These are phyloP conservation scores for Gambelia wislizenii DNA, from an alignment of 2,797 vertebrate genomes.

Conservation along the genomic window DNA sequence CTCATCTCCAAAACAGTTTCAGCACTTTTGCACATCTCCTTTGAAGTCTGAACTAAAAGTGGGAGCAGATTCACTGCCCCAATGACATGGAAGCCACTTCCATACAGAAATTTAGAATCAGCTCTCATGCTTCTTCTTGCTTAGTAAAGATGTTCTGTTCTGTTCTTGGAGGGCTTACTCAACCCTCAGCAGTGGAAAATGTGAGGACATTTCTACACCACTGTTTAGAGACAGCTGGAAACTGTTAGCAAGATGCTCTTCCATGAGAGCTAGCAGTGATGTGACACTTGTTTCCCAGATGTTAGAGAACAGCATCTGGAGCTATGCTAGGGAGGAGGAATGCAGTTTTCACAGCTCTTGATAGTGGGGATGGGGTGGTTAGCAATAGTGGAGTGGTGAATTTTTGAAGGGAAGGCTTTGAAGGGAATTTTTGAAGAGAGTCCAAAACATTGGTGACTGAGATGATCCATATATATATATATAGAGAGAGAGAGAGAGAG, in stretches of 20 bases:
- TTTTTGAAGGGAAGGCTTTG: too few species aligned
- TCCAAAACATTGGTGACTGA: too few species aligned
- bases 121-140: not conserved
- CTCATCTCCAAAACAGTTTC: too few species aligned
- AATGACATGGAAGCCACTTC: not conserved
- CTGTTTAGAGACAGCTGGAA: conserved; percentile 9
- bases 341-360: not conserved
- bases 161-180: not conserved
- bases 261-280: not conserved
- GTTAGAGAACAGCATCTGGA: not conserved
- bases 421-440: too few species aligned
- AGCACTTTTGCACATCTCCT: too few species aligned
- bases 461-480: too few species aligned
- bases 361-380: not conserved
- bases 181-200: not conserved
- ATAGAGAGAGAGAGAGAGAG: too few species aligned
- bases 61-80: not conserved
- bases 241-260: not conserved
- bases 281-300: not conserved
- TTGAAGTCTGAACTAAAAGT: too few species aligned
- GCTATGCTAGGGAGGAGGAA: not conserved
- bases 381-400: not conserved
- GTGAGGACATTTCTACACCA: conserved; percentile 19
- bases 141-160: not conserved
- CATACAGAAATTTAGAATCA: not conserved